Evolutionary conservation across 2,113 vertebrate species (phyloP).

Genomic region (Rynchops niger): DNA sequence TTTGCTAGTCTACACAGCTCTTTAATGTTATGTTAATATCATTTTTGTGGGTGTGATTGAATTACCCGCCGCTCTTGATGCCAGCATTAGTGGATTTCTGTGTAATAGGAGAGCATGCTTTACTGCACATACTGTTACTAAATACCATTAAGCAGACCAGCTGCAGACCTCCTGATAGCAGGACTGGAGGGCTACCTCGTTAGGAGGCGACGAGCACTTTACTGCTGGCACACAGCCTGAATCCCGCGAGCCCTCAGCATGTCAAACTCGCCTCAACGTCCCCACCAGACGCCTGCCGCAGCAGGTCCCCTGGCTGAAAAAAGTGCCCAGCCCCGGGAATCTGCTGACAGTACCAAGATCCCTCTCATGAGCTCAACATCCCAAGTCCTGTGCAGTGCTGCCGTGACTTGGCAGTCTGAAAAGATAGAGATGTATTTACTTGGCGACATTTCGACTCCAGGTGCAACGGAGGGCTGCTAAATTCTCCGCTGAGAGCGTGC

Average conservation of each 20-base stretch:
- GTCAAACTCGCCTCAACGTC: neutral
- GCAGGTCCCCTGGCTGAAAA: neutral
- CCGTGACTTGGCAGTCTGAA: neutral
- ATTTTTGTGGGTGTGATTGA: constrained; percentile 51
- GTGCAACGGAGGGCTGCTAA: neutral
- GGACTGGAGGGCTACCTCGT: neutral
- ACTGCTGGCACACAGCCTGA: constrained; percentile 9
- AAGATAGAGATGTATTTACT: neutral
- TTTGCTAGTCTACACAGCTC: constrained; percentile 29
- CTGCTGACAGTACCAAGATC: neutral
- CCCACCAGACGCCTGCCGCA: neutral
- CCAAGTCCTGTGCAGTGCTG: fast-evolving
- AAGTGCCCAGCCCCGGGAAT: neutral
- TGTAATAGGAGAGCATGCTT: neutral
- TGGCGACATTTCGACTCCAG: neutral
- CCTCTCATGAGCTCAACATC: neutral
- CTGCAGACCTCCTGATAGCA: neutral
- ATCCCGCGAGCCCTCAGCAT: neutral
- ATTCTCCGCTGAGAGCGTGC: neutral
- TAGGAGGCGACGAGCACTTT: constrained; percentile 8
- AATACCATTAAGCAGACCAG: neutral
- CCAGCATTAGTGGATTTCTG: neutral
- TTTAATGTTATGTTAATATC: constrained; percentile 51
- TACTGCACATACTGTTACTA: neutral
- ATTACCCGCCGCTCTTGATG: neutral